Evolutionary conservation across 2,888 invertebrate genomes (phyloP).

Genomic region (Leptura quadrifasciata): DNA sequence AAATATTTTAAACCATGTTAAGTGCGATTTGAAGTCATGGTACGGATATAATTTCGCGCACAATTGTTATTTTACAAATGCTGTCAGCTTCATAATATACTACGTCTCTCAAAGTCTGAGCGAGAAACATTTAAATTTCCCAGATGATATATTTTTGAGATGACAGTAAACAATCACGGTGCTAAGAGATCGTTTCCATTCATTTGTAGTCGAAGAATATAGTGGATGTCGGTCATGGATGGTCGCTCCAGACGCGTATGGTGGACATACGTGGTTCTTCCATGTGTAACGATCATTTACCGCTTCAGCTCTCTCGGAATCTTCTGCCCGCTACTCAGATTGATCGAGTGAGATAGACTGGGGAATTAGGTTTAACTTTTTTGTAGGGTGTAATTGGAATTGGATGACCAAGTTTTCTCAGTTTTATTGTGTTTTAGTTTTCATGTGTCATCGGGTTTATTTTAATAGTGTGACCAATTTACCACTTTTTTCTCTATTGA

Average conservation of each 20-base stretch:
- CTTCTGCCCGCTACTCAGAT: slow-evolving; percentile 50
- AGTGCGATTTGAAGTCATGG: background rate
- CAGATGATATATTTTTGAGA: slow-evolving; percentile 6
- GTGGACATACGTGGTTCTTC: slow-evolving; percentile 63
- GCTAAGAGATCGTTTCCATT: slow-evolving; percentile 19
- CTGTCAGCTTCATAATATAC: background rate
- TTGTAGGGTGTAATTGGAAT: slow-evolving; percentile 57
- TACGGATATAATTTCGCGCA: background rate
- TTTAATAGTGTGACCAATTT: slow-evolving; percentile 23
- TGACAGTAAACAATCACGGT: slow-evolving; percentile 18
- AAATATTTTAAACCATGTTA: background rate
- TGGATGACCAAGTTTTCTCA: slow-evolving; percentile 58
- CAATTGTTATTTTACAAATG: background rate
- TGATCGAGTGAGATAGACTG: slow-evolving; percentile 60
- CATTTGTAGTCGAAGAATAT: slow-evolving; percentile 43
- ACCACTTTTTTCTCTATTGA: slow-evolving; percentile 13
- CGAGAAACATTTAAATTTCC: background rate
- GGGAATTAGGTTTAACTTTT: slow-evolving; percentile 49
- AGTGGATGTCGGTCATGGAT: slow-evolving; percentile 58
- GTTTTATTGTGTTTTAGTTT: slow-evolving; percentile 48
- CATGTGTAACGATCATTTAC: slow-evolving; percentile 70
- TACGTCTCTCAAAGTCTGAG: background rate
- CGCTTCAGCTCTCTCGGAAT: slow-evolving; percentile 64
- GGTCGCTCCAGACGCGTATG: slow-evolving; percentile 53
- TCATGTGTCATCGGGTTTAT: slow-evolving; percentile 42